A percentile compares a stretch with the other conserved stretches of the same genome.
Evolutionary conservation across 2,113 vertebrate species (phyloP).

Genomic region (Arvicanthis niloticus): DNA sequence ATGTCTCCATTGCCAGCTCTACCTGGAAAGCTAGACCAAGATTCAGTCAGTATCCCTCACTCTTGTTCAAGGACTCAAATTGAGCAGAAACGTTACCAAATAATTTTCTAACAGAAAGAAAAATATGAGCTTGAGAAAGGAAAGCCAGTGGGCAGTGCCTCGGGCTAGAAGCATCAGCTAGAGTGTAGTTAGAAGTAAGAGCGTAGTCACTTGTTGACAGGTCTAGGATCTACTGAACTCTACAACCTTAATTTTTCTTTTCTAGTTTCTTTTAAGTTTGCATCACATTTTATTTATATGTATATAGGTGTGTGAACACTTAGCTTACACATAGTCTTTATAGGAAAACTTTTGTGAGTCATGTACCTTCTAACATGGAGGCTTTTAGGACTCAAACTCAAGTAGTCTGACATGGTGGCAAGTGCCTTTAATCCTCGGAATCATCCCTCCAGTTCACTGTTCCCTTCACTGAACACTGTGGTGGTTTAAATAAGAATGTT

Average conservation of each 20-base stretch:
- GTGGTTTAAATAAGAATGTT: background rate
- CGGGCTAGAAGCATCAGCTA: background rate
- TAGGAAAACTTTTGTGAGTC: background rate
- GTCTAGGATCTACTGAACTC: background rate
- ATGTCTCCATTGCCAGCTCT: background rate
- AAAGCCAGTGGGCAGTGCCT: background rate
- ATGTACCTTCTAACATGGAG: background rate
- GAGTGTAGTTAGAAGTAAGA: background rate
- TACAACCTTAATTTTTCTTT: background rate
- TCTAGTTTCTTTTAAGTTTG: background rate
- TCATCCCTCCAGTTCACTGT: background rate
- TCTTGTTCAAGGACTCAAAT: background rate
- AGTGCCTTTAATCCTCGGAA: background rate
- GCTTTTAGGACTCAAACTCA: background rate
- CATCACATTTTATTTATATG: background rate
- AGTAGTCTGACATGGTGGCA: background rate
- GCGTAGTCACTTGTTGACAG: background rate
- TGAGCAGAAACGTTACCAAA: background rate
- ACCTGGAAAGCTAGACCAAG: background rate
- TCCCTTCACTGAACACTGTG: too few relatives aligned
- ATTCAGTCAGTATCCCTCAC: background rate
- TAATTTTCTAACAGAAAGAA: background rate
- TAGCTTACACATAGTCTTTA: too few relatives aligned
- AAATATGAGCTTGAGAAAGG: background rate
- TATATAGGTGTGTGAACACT: background rate